Percentiles rank a stretch among this genome's conserved stretches.
Evolutionary conservation across 2,113 vertebrate genomes (phyloP).

Genomic region (Nibea albiflora): DNA sequence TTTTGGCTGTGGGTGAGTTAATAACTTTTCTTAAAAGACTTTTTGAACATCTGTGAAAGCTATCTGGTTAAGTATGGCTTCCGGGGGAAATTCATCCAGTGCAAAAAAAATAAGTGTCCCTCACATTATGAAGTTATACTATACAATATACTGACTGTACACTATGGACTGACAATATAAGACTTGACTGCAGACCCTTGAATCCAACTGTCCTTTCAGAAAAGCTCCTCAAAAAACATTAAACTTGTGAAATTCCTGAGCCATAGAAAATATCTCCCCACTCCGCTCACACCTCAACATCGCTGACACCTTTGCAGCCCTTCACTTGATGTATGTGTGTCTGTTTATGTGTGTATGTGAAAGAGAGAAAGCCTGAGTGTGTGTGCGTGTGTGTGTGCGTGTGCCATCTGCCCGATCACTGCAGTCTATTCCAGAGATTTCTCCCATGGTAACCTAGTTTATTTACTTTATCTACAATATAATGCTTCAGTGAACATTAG

Average conservation of each 20-base stretch:
- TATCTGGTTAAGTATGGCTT: slow-evolving; percentile 30
- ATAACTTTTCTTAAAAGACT: slow-evolving; percentile 38
- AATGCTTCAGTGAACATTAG: slow-evolving; percentile 96
- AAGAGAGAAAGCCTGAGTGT: not conserved
- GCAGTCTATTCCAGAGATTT: slow-evolving; percentile 91
- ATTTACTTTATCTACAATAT: slow-evolving; percentile 99
- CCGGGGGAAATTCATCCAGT: not conserved
- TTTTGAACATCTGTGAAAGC: slow-evolving; percentile 13
- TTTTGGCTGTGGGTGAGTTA: slow-evolving; percentile 13
- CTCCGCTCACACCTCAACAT: slow-evolving; percentile 66
- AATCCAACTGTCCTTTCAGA: slow-evolving; percentile 69
- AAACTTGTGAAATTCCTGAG: slow-evolving; percentile 81
- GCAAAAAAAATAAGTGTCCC: slow-evolving; percentile 14
- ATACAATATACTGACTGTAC: not conserved
- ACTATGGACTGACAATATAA: slow-evolving; percentile 18
- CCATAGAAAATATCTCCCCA: slow-evolving; percentile 71
- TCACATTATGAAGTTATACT: slow-evolving; percentile 1
- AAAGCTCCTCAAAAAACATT: slow-evolving; percentile 83
- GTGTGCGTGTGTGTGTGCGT: slow-evolving; percentile 27
- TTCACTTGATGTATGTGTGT: slow-evolving; percentile 39
- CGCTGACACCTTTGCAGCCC: slow-evolving; percentile 61
- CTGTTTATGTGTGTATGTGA: slow-evolving; percentile 43
- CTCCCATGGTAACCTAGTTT: slow-evolving; percentile 93
- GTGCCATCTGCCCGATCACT: slow-evolving; percentile 87
- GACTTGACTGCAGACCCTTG: slow-evolving; percentile 56